Conservation (phyloP, 1,140 invertebrate species). For the Megalonaias nervosa region DNA sequence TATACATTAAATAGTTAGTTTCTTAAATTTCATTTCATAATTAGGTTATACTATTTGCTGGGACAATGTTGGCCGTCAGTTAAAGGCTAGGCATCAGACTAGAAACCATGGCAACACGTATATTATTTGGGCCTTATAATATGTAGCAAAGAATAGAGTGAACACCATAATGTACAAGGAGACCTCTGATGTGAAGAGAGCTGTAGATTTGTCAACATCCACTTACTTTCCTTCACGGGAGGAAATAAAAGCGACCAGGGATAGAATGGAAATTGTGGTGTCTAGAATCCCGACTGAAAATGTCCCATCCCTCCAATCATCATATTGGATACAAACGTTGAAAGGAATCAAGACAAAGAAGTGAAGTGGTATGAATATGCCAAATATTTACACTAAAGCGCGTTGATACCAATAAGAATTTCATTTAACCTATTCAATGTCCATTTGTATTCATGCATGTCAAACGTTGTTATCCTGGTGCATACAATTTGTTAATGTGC, state of each 20-base stretch:
- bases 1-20: neutral
- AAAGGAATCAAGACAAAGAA: slow-evolving; percentile 7
- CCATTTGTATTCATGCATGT: neutral
- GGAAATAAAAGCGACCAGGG: neutral
- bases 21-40: neutral
- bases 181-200: neutral
- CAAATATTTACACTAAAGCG: neutral
- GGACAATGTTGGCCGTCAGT: slow-evolving; percentile 19
- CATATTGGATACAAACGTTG: neutral
- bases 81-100: slow-evolving; percentile 15
- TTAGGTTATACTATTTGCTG: slow-evolving; percentile 21
- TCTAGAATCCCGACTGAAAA: neutral
- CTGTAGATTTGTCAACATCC: neutral
- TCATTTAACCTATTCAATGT: neutral
- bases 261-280: slow-evolving; percentile 6
- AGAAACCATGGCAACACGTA: slow-evolving; percentile 23
- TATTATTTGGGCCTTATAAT: slow-evolving; percentile 13
- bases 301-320: neutral
- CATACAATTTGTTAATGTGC: neutral
- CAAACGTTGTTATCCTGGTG: neutral
- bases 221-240: neutral
- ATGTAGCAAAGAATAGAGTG: slow-evolving; percentile 7
- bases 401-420: neutral
- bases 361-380: slow-evolving; percentile 9
- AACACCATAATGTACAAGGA: neutral